phyloP scores from a whole-genome alignment of 2,113 vertebrate species.

The Diadophis punctatus region DNA sequence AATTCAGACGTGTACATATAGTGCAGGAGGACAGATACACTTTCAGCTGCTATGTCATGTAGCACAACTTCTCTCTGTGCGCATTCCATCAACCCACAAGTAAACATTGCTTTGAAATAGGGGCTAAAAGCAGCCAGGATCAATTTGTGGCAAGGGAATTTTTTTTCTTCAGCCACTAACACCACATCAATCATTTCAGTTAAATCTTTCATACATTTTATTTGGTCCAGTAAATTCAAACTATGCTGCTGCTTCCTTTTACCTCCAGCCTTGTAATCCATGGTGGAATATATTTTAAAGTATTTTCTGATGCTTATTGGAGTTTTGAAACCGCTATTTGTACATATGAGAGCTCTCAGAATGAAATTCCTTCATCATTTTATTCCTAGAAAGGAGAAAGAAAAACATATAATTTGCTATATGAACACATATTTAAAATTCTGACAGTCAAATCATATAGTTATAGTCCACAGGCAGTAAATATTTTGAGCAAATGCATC shows the following conservation, averaged over 20 bases:
- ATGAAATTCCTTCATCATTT: conserved; percentile 27
- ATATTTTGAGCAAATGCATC: background rate
- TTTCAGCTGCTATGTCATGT: conserved; percentile 80
- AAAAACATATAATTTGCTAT: conserved; percentile 34
- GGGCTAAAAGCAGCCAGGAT: conserved; percentile 92
- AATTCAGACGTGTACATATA: conserved; percentile 89
- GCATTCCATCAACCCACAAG: conserved; percentile 88
- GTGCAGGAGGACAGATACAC: conserved; percentile 77
- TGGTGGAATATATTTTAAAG: conserved; percentile 45
- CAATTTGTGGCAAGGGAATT: conserved; percentile 88
- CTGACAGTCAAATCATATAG: background rate
- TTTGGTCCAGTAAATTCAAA: conserved; percentile 75
- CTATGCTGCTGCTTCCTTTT: conserved; percentile 73
- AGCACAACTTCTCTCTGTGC: conserved; percentile 79
- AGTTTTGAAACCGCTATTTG: conserved; percentile 20
- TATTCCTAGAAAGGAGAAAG: conserved; percentile 39
- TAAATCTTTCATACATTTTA: conserved; percentile 82
- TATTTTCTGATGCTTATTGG: conserved; percentile 25
- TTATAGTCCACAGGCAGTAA: background rate
- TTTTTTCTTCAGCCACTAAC: conserved; percentile 84
- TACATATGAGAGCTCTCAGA: conserved; percentile 33
- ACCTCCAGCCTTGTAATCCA: conserved; percentile 73
- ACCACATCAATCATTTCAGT: conserved; percentile 86
- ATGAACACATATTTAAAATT: conserved; percentile 17
- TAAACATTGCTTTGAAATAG: conserved; percentile 96